These are phyloP conservation scores for Pimpla rufipes DNA, from an alignment of 2,888 invertebrate species.

Conservation along the genomic window DNA sequence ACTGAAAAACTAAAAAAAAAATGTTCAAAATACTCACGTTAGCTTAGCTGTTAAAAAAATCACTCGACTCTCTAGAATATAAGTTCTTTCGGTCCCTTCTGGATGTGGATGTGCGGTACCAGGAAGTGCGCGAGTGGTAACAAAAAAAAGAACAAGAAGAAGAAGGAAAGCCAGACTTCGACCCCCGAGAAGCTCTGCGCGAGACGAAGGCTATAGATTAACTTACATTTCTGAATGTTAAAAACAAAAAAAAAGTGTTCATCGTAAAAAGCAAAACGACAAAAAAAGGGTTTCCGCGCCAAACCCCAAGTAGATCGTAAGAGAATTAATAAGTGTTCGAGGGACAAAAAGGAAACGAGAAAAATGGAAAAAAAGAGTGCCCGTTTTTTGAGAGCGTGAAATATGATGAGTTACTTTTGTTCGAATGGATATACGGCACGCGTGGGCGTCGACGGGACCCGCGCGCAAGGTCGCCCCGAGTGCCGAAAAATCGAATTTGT, in stretches of 20 bases:
- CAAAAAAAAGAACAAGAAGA: conserved; percentile 25
- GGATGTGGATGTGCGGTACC: conserved; percentile 25
- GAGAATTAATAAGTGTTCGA: conserved; percentile 60
- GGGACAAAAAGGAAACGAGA: conserved; percentile 26
- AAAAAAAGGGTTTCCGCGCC: conserved; percentile 57
- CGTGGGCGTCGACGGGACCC: conserved; percentile 14
- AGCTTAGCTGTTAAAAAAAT: conserved; percentile 57
- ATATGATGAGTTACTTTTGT: conserved; percentile 40
- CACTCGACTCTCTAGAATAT: conserved; percentile 62
- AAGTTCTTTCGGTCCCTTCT: conserved; percentile 51
- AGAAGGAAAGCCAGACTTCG: conserved; percentile 26
- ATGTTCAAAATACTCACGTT: conserved; percentile 70
- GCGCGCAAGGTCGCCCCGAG: neutral
- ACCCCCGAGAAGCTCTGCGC: conserved; percentile 19
- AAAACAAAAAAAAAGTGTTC: conserved; percentile 52
- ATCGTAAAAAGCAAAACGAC: conserved; percentile 48
- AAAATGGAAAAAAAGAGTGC: conserved; percentile 42
- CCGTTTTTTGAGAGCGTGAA: conserved; percentile 39
- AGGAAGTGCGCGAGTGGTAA: conserved; percentile 20
- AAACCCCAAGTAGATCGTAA: conserved; percentile 48
- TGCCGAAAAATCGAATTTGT: neutral
- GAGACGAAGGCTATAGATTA: conserved; percentile 57
- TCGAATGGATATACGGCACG: conserved; percentile 14
- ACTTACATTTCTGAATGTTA: conserved; percentile 74
- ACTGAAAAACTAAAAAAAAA: conserved; percentile 33